Evolutionary conservation across 2,888 invertebrate genomes (phyloP).

Genomic region (Scotopteryx bipunctaria): DNA sequence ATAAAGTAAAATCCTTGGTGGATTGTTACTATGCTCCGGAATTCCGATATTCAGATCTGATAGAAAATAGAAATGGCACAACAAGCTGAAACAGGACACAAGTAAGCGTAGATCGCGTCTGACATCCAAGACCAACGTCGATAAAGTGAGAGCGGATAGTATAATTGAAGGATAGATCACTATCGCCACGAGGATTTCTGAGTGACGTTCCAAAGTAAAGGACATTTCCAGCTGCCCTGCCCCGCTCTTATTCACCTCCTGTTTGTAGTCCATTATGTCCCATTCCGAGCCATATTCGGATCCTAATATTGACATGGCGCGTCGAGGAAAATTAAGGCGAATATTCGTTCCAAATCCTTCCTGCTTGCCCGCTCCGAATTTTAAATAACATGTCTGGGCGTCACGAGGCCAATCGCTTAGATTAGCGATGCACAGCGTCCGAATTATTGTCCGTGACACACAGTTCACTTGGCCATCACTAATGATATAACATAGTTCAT

Average conservation of each 20-base stretch:
- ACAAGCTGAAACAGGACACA: constrained; percentile 46
- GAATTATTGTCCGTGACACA: not conserved
- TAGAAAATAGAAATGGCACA: constrained; percentile 48
- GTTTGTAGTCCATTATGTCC: constrained; percentile 48
- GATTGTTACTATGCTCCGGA: constrained; percentile 42
- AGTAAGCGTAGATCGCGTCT: constrained; percentile 39
- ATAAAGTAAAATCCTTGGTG: constrained; percentile 51
- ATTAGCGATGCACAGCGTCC: constrained; percentile 22
- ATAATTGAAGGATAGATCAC: constrained; percentile 49
- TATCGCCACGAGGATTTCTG: constrained; percentile 43
- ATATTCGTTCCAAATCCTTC: constrained; percentile 37
- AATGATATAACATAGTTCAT: not conserved
- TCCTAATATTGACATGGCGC: constrained; percentile 36
- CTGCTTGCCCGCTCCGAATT: constrained; percentile 7
- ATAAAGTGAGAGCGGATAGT: constrained; percentile 43
- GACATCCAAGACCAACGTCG: constrained; percentile 45
- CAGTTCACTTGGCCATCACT: constrained; percentile 43
- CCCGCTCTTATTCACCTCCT: constrained; percentile 28
- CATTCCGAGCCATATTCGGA: constrained; percentile 52
- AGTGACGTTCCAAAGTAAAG: constrained; percentile 53
- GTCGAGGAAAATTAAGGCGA: constrained; percentile 29
- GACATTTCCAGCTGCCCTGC: constrained; percentile 40
- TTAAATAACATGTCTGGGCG: constrained; percentile 41
- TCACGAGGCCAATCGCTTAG: constrained; percentile 54
- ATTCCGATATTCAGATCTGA: constrained; percentile 32